Base-by-base conservation (phyloP, 2,113 vertebrate genomes). In the Psephotus haematonotus region DNA sequence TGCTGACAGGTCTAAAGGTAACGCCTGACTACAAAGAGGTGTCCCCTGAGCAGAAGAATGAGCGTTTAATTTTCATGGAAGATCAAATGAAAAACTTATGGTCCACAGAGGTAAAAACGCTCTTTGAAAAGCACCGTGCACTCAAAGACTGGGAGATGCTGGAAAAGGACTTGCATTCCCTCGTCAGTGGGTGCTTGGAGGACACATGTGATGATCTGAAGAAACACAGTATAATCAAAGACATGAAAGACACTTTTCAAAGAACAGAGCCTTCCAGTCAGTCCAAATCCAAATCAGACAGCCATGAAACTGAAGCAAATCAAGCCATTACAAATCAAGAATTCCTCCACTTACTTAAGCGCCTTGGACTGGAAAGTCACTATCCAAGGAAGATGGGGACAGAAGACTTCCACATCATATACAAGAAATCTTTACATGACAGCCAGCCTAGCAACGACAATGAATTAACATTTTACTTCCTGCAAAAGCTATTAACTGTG, bases 401-500 rank as follows among this genome's bases (percentile, higher is more conserved):
- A 8, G 90, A 53, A 67, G 87, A 98, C 49, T 97, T 97, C 88
- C 87, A 92, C 68, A 49, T 96, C 43, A 92, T 98, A 59, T 43
- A 76, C 62, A 65, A 68, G 71, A 90, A 53, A 8, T 86, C 93
- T 13, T 27, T 93, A 24, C 77, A 79, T 2, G 65, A 93, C 39
- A 71, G 88, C 22, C 93, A 95, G 53, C 95, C 96, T 53, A 94
- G 46, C 68, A 33, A 46, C 72, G 98, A 98, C 23, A 82, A 33
- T 5, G 97, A 98, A 10, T 88, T 98, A 5, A 92, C 97, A 10
- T n/a, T 70, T 12, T 95, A 89, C 86, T 98, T 98, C 91, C 69
- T 98, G 64, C 96, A 98, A 15, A 97, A 95, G 78, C 95, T 98
- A 3, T 50, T 98, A 44, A 91, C 74, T 2, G 59, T 97, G 90